Base-by-base conservation (phyloP, 2,888 invertebrate genomes). In the Acleris emargana region DNA sequence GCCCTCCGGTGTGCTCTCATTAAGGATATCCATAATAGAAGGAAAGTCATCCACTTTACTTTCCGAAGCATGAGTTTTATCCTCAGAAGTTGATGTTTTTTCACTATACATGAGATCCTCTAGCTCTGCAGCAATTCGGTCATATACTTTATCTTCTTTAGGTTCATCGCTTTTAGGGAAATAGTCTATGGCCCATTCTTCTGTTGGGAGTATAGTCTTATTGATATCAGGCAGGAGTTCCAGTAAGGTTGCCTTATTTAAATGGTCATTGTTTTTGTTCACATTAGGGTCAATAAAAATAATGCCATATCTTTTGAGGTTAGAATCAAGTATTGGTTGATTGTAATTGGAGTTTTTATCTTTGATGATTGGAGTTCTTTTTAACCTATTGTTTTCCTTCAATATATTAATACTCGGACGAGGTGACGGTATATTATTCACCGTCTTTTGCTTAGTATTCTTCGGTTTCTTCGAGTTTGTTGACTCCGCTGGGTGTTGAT, bases 21-120 rank as follows among this genome's bases (percentile, higher is more conserved):
- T 91, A n/a, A 92, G 78, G 67, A 92, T 91, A 64, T 93, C 92
- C 87, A 92, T 87, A 67, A 93, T 92, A n/a, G 92, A 92, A 55
- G 92, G 92, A 71, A 91, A 93, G 50, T 84, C 84, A 71, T 90
- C 88, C 55, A 69, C 67, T 75, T 87, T 88, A 32, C 71, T 80
- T n/a, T 81, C 82, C 58, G 72, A 62, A 51, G 60, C 5, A 51
- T 76, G 77, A 6, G 69, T 28, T 68, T 79, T 76, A 16, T 25
- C 45, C 28, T 64, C 68, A 7, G 54, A 50, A 58, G 79, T 83
- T 25, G 67, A 68, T 57, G 75, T 73, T 73, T 88, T 89, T 60
- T 89, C 88, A 80, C 82, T 91, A 67, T 84, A 87, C 93, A 93
- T 92, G 61, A 93, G 80, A 71, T 90, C 91, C 78, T 93, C 93